Base-by-base conservation (phyloP, 2,888 invertebrate species). In the Lycaena phlaeas region DNA sequence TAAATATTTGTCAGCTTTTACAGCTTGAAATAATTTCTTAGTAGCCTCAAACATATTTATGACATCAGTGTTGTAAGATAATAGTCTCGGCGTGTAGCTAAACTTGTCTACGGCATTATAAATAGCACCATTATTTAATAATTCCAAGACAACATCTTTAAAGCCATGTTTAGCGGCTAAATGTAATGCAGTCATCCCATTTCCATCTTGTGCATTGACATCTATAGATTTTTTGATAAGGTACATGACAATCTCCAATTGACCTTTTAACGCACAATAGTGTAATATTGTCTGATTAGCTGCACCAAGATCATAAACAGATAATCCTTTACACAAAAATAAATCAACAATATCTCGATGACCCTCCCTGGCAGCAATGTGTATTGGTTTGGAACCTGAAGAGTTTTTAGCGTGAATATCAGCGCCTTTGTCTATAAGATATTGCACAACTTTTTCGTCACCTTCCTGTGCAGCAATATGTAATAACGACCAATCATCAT, bases 381-480 rank as follows among this genome's bases (percentile, higher is more conserved):
- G 36, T 26, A 36, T 36, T 14, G 36, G 26, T 36, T 36, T 36
- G 1, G 36, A 36, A 36, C 36, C 36, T 10, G n/a, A 26, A 5
- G 26, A 26, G 14, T 36, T 36, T 36, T 36, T 36, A 11, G 36
- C 36, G 6, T 36, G 26, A 14, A 36, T 12, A 26, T 36, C 14
- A 9, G 36, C 36, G 26, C 26, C 36, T 36, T 27, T 9, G 3
- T 14, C 9, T 15, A 36, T 36, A 14, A 36, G 26, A 27, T 26
- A 26, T 15, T n/a, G 5, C 14, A 36, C 36, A 14, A 36, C 26
- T n/a, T 36, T 12, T 26, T 11, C 14, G 26, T 36, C 11, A 2
- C 36, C 36, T 27, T 2, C 26, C 26, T 36, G 36, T 14, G 36
- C 36, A 27, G 36, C 36, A 10, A 36, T 36, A 15, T 36, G 36